Evolutionary conservation across 1,140 invertebrate genomes (phyloP), one percentile per base, ranked within the genome.

Genomic region (Lasaia peninsularis): DNA sequence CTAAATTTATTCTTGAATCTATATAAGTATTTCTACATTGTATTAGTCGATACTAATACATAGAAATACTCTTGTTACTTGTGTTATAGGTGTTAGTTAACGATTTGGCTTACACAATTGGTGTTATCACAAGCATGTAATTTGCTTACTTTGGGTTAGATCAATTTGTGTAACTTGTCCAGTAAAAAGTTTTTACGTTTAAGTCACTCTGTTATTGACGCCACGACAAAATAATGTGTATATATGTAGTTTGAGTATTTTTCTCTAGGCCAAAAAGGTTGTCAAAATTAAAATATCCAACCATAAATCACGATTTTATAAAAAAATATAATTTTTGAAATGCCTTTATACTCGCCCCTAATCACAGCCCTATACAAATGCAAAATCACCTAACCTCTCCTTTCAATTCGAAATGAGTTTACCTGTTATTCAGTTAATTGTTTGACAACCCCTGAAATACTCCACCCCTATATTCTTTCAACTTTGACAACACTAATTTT

Each of bases 361-460:
- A 48, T 48, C 40, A 48, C 40, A 48, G 5, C 20, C 40, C 40
- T 18, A 64, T 68, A 75, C 68, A 79, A 80, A 78, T 74, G 72
- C 69, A 71, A 78, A 80, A 75, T 74, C 62, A 69, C 68, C 51
- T 58, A 55, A 78, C 55, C 58, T 71, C 75, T 77, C 75, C 75
- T 67, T 64, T 52, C 60, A 58, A 71, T 72, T 62, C 65, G 52
- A 80, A 78, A 79, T 81, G 56, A 79, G 67, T 81, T 76, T 86
- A 86, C 83, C 83, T 86, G 83, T 68, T 63, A 77, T 69, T 48
- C 40, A 11, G 40, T 48, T 80, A 78, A 83, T 86, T 84, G 83
- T 84, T 75, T 73, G 72, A 69, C 78, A 76, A 80, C 79, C 80
- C 83, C 78, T 71, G 65, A 82, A 83, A 76, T 73, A 78, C 67